Conservation (phyloP, 2,888 invertebrate species). For the Ectobius pallidus region DNA sequence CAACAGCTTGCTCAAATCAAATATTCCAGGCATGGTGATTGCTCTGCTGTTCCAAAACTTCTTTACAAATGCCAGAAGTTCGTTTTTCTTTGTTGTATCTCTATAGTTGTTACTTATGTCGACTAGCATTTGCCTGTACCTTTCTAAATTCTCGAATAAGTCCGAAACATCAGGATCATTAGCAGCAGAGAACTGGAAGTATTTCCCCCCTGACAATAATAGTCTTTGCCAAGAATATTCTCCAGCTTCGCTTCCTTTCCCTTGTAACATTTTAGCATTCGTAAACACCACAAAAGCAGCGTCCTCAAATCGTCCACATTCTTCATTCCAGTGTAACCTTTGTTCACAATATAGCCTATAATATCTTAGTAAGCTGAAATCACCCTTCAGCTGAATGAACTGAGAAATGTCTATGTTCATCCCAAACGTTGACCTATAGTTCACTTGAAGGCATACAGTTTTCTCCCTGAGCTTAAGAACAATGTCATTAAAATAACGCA, state of each 20-base stretch:
- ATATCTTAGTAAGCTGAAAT: neutral
- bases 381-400: neutral
- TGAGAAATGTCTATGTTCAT: neutral
- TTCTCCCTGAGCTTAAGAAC: neutral
- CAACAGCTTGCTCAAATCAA: neutral
- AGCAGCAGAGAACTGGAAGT: neutral
- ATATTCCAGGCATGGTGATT: neutral
- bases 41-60: slow-evolving; percentile 2
- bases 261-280: neutral
- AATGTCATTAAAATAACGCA: neutral
- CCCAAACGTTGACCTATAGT: neutral
- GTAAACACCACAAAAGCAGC: neutral
- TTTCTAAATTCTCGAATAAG: neutral
- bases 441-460: neutral
- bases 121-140: neutral
- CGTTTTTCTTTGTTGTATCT: neutral
- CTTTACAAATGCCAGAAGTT: neutral
- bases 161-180: neutral
- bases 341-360: neutral
- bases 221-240: neutral
- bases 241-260: neutral
- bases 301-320: neutral
- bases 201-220: neutral
- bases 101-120: neutral
- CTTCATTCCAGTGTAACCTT: neutral